Base-by-base conservation (phyloP, 2,888 invertebrate species). In the Itoplectis maculator region DNA sequence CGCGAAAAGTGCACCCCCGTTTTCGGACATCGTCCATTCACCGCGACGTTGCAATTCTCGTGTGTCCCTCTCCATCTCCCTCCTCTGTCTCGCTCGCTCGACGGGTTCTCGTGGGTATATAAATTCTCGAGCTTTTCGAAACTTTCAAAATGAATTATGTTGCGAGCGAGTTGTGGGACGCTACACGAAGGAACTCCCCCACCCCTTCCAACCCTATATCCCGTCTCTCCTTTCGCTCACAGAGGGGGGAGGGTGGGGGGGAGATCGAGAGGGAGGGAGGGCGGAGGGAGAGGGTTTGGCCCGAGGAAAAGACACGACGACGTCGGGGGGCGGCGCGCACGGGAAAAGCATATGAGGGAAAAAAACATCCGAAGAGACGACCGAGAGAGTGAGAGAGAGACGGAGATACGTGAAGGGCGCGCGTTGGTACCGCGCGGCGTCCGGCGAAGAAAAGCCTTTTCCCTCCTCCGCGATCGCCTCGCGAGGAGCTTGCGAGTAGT, bases 81-180 rank as follows among this genome's bases (percentile, higher is more conserved):
- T n/a, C n/a, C n/a, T n/a, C n/a, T n/a, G n/a, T n/a, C n/a, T 68
- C 35, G 49, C 59, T 59, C 40, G 23, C 15, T 35, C 35, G 29
- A 13, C 15, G n/a, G n/a, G 35, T 49, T 61, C 51, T 40, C 47
- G 42, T 42, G 35, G 15, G 29, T 47, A 78, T 47, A 78, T 70
- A 63, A 70, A 61, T 66, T 76, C 68, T 54, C 51, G 15, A 20
- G 20, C 51, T 79, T 79, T 78, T 72, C 65, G 65, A 72, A 79
- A 79, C 65, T 79, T 79, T 56, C 56, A 66, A 72, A 79, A 79
- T 72, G 72, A 79, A 70, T 70, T 54, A 63, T 78, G 63, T 65
- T 63, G 51, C 70, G 70, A 78, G 51, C n/a, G 23, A 45, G 63
- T 70, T 40, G 54, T 65, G 40, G 40, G 37, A 35, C 23, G 15